Evolutionary conservation across 2,888 invertebrate genomes (phyloP), one percentile per base, ranked within the genome.

Genomic region (Drosophila diplacantha): DNA sequence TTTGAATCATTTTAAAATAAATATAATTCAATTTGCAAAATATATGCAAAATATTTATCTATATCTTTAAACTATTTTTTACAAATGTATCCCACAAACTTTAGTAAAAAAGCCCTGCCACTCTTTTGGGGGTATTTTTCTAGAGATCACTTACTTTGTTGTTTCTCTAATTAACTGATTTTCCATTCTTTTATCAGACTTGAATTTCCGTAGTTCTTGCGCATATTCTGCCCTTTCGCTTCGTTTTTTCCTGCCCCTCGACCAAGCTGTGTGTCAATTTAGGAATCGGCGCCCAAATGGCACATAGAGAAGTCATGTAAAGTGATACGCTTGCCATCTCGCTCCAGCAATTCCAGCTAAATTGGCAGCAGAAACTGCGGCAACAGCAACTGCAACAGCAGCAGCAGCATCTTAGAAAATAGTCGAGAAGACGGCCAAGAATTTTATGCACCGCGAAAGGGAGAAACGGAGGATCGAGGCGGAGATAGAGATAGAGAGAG

Each of bases 261-360:
- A 32, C 39, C 50, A 54, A 44, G 75, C 54, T 51, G 75, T 63
- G 65, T 60, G 80, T 76, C 77, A 77, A 72, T 75, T 78, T 65
- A 78, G 74, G 81, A 75, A 72, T 78, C 73, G 78, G 83, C 78
- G 83, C 78, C 81, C 75, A 78, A 83, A 81, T 75, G 83, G 73
- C 82, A 76, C 82, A 73, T 81, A 71, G 80, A 81, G 74, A 60
- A 81, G 77, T 81, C 79, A 81, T 78, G 83, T 78, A 78, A 81
- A 70, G 47, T 72, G 73, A 83, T 81, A 78, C 56, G 58, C 52
- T 52, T 53, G 80, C 80, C 68, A 62, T 73, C 71, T 62, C 56
- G 55, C 75, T 71, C 32, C 53, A 65, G 54, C 79, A 54, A 70
- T 68, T 63, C 63, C 71, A 70, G 39, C 71, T 59, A 67, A 69